These are phyloP conservation scores for Aleiodes testaceus DNA, from an alignment of 2,888 invertebrate species.

Conservation along the genomic window DNA sequence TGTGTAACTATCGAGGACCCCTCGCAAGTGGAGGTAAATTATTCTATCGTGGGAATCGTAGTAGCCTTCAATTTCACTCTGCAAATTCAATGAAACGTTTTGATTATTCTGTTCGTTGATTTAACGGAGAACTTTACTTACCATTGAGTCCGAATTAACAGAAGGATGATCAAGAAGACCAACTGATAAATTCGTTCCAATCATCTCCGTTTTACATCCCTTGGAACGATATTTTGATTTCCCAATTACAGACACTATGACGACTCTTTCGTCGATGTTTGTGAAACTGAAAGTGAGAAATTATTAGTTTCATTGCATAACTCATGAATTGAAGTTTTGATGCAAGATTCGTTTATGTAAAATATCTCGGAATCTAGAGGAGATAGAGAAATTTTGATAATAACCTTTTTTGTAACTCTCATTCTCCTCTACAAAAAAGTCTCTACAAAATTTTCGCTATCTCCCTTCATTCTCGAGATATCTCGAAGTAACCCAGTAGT, in stretches of 20 bases:
- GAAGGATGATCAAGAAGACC: slow-evolving; percentile 66
- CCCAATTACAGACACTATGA: slow-evolving; percentile 83
- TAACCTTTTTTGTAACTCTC: no score
- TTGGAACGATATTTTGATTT: slow-evolving; percentile 79
- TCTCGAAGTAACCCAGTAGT: no score
- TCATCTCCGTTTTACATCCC: slow-evolving; percentile 79
- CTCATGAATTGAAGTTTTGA: no score
- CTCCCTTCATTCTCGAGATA: slow-evolving; percentile 38
- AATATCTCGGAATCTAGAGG: no score
- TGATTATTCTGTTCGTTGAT: neutral
- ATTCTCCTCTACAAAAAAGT: no score
- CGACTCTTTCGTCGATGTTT: slow-evolving; percentile 74
- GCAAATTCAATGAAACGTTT: slow-evolving; percentile 32
- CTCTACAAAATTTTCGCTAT: no score
- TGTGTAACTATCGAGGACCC: slow-evolving; percentile 75
- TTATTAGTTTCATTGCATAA: neutral
- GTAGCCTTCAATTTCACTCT: slow-evolving; percentile 74
- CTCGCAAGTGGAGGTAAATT: slow-evolving; percentile 76
- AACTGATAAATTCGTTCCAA: slow-evolving; percentile 65
- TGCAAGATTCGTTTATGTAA: slow-evolving; percentile 19
- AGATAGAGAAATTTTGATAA: no score
- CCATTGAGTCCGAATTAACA: slow-evolving; percentile 67
- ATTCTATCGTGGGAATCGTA: slow-evolving; percentile 76
- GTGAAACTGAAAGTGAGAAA: slow-evolving; percentile 24
- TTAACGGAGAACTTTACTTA: slow-evolving; percentile 51